These are phyloP conservation scores for Agriotes lineatus DNA, from an alignment of 2,888 invertebrate genomes.

Conservation along the genomic window DNA sequence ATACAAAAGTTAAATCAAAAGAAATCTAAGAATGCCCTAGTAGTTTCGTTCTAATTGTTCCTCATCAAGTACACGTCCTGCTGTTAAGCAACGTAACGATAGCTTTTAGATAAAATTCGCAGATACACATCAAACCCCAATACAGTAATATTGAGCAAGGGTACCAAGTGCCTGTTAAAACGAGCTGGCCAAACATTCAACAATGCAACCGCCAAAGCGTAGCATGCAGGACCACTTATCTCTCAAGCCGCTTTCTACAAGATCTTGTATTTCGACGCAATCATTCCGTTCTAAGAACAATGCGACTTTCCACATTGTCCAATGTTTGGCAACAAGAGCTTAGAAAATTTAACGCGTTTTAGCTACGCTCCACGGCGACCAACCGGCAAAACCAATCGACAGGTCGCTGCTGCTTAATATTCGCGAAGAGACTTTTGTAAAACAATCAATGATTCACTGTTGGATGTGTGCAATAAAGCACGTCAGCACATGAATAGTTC, in stretches of 20 bases:
- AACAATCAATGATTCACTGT: too few relatives aligned
- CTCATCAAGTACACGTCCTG: too few relatives aligned
- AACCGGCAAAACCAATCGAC: constrained; percentile 1
- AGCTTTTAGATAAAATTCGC: too few relatives aligned
- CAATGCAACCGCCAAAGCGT: constrained; percentile 28
- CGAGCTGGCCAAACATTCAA: constrained; percentile 16
- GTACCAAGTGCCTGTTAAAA: constrained; percentile 4
- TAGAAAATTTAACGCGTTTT: constrained; percentile 22
- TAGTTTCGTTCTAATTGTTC: too few relatives aligned
- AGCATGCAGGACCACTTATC: constrained; percentile 24
- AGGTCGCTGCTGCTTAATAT: background rate
- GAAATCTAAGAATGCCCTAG: too few relatives aligned
- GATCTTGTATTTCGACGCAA: constrained; percentile 15
- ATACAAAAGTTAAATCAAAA: too few relatives aligned
- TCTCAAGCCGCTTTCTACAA: constrained; percentile 29
- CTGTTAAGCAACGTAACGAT: too few relatives aligned
- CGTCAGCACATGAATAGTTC: too few relatives aligned
- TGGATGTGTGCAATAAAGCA: too few relatives aligned
- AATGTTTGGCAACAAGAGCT: constrained; percentile 19
- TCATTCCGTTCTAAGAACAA: constrained; percentile 25
- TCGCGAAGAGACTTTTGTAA: too few relatives aligned
- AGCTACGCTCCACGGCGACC: constrained; percentile 6
- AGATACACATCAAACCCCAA: too few relatives aligned
- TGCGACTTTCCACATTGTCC: constrained; percentile 31
- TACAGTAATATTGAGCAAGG: too few relatives aligned